Percentiles rank a stretch among this genome's conserved stretches.
Evolutionary conservation across 1,140 invertebrate species (phyloP).

Genomic region (Acromyrmex echinatior): DNA sequence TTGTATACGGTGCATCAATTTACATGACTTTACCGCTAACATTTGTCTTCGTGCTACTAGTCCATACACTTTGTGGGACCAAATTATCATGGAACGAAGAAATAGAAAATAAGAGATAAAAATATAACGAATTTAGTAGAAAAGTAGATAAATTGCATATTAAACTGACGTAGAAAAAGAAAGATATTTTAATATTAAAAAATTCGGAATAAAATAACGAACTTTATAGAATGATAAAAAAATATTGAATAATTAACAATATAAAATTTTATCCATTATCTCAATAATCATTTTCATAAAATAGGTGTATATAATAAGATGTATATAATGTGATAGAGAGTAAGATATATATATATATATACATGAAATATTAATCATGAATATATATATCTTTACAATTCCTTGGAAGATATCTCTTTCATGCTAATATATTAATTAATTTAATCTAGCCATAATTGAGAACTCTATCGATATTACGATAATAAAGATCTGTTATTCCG

Average conservation of each 20-base stretch:
- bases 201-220: neutral
- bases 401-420: neutral
- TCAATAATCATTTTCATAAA: neutral
- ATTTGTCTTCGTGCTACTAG: conserved; percentile 76
- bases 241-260: neutral
- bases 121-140: conserved; percentile 45
- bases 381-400: neutral
- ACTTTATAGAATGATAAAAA: neutral
- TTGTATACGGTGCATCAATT: conserved; percentile 74
- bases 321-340: neutral
- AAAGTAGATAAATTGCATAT: conserved; percentile 68
- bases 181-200: conserved; percentile 57
- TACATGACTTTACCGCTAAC: conserved; percentile 74
- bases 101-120: conserved; percentile 66
- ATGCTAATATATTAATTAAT: neutral
- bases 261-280: neutral
- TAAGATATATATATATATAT: neutral
- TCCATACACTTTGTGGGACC: conserved; percentile 57
- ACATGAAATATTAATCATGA: neutral
- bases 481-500: conserved; percentile 40
- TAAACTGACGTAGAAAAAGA: conserved; percentile 28
- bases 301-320: neutral
- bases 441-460: neutral
- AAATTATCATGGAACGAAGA: conserved; percentile 40
- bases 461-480: neutral